A percentile compares a stretch with the other conserved stretches of the same genome.
These are phyloP conservation scores for Brachionus sp. DNA, from an alignment of 1,140 invertebrate species.

Conservation along the genomic window DNA sequence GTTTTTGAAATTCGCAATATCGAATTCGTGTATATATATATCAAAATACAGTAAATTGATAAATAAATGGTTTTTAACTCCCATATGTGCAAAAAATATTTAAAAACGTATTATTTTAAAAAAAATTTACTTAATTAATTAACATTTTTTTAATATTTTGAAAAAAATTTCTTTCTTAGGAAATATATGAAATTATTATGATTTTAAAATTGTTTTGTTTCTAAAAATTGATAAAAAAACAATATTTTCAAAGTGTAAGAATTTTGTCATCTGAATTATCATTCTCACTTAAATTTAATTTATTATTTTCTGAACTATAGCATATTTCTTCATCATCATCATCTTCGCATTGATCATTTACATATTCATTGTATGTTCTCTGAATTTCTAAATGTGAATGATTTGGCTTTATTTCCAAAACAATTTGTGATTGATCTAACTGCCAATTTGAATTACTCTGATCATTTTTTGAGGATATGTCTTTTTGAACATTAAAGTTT, in stretches of 20 bases:
- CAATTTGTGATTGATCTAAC: neutral
- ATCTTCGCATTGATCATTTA: slow-evolving; percentile 22
- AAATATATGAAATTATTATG: too few relatives aligned
- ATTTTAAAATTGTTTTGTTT: too few relatives aligned
- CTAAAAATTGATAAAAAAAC: too few relatives aligned
- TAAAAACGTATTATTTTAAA: too few relatives aligned
- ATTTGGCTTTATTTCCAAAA: slow-evolving; percentile 3
- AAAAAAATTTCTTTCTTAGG: too few relatives aligned
- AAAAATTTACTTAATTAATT: too few relatives aligned
- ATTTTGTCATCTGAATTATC: slow-evolving; percentile 40
- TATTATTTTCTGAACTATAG: neutral
- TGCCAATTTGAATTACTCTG: neutral
- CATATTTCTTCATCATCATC: slow-evolving; percentile 34
- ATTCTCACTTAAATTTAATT: slow-evolving; percentile 16
- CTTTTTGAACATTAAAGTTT: neutral
- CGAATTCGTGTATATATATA: too few relatives aligned
- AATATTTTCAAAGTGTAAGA: slow-evolving; percentile 4
- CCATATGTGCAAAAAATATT: too few relatives aligned
- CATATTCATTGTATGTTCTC: slow-evolving; percentile 16
- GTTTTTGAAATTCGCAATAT: too few relatives aligned
- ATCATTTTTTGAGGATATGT: neutral
- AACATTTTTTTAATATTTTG: too few relatives aligned
- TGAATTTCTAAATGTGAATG: neutral
- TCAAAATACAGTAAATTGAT: too few relatives aligned
- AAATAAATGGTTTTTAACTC: too few relatives aligned